Percentiles rank a stretch among this genome's conserved stretches.
Evolutionary conservation across 2,113 vertebrate genomes (phyloP).

Genomic region (Aspidoscelis tigris): DNA sequence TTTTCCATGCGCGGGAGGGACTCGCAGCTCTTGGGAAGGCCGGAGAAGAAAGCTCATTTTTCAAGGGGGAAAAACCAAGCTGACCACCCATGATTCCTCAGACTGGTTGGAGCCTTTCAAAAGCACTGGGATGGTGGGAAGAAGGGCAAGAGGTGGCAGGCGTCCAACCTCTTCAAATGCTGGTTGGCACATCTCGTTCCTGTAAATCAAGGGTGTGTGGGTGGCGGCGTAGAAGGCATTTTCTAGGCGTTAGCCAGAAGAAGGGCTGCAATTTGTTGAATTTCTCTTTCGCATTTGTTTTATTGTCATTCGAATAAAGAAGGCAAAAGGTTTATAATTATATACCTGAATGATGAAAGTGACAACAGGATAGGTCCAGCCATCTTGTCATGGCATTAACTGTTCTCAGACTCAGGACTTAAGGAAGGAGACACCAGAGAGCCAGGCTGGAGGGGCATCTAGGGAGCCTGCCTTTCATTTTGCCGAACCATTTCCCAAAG

Average conservation of each 20-base stretch:
- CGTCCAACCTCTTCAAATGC: background rate
- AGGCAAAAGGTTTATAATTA: too few relatives aligned
- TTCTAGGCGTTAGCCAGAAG: background rate
- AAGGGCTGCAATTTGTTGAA: background rate
- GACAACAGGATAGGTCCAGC: too few relatives aligned
- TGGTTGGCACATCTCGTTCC: background rate
- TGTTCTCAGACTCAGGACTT: too few relatives aligned
- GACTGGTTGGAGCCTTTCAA: background rate
- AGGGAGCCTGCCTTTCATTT: too few relatives aligned
- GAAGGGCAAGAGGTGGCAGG: background rate
- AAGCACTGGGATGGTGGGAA: background rate
- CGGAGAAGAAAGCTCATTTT: background rate
- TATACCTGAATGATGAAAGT: too few relatives aligned
- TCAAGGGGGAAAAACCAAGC: background rate
- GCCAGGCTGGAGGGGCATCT: too few relatives aligned
- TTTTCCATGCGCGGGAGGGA: constrained; percentile 63
- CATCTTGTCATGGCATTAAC: too few relatives aligned
- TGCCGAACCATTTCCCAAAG: too few relatives aligned
- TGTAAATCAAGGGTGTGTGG: too few relatives aligned
- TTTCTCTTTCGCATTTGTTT: too few relatives aligned
- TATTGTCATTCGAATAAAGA: too few relatives aligned
- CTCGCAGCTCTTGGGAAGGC: background rate
- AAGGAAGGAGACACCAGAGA: too few relatives aligned
- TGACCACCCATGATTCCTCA: background rate
- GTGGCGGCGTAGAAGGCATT: background rate